Base-by-base conservation (phyloP, 2,113 vertebrate genomes). In the Megatriorchis doriae region DNA sequence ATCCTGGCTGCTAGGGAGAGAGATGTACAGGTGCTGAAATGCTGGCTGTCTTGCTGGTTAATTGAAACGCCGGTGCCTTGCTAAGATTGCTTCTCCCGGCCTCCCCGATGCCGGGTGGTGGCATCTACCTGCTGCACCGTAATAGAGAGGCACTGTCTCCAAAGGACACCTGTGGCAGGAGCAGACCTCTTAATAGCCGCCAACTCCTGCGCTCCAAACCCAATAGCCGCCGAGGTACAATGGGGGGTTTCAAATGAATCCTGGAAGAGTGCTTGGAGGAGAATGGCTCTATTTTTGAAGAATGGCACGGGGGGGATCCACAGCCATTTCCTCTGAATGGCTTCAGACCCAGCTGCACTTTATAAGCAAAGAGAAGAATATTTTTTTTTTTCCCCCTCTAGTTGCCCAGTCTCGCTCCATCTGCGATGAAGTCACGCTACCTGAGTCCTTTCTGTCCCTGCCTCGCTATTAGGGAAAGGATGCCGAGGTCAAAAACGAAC, bases 11-110 rank as follows among this genome's bases (percentile, higher is more conserved):
- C 95, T 38, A 42, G 61, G 32, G 87, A 91, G 79, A 81, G 91
- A 97, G 95, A 93, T 22, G 80, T 86, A 75, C 92, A 68, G 79
- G 86, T 82, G 56, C 79, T 62, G 91, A 82, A 59, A 81, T 2
- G 91, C 26, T n/a, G 87, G 50, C 95, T 81, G 72, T 66, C 71
- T 58, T 6, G 42, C 59, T 50, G n/a, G 58, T 56, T 97, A 93
- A 96, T 91, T 95, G 86, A 96, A 97, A 94, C 21, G 7, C 80
- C 36, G 40, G 78, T 4, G 9, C 72, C 94, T 95, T 2, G 61
- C 89, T 68, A 83, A 91, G 83, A 93, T 66, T 42, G 90, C 86
- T 81, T 15, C 74, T 93, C 53, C 70, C 5, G 3, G 61, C 94
- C 81, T 62, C 71, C 77, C n/a, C 2, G 16, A 63, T 11, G 13